Conservation (phyloP, 1,140 invertebrate genomes). For the Anadara kagoshimensis region DNA sequence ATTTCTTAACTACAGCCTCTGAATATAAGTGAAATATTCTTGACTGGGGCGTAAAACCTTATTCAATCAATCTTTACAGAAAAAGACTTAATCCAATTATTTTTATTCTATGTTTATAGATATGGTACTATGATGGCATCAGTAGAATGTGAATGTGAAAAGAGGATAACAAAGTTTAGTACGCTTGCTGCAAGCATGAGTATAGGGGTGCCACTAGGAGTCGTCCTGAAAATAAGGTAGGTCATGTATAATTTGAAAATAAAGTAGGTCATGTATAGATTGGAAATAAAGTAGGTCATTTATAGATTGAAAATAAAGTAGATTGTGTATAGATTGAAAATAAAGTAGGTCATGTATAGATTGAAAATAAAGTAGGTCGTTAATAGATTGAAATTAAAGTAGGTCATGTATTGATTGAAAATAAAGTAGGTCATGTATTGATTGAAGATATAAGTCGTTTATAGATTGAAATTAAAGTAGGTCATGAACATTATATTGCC, state of each 20-base stretch:
- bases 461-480: conserved; percentile 93
- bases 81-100: too few relatives aligned
- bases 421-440: neutral
- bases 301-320: conserved; percentile 94
- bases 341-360: neutral
- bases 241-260: conserved; percentile 42
- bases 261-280: neutral
- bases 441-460: too few relatives aligned
- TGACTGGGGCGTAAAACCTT: too few relatives aligned
- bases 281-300: too few relatives aligned
- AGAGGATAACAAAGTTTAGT: conserved; percentile 92
- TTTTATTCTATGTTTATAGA: neutral
- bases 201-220: conserved; percentile 89
- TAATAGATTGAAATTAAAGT: conserved; percentile 95
- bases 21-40: too few relatives aligned
- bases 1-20: too few relatives aligned
- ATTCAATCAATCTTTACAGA: too few relatives aligned
- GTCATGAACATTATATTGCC: too few relatives aligned
- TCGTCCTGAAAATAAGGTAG: conserved; percentile 91
- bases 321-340: conserved; percentile 58
- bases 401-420: conserved; percentile 64
- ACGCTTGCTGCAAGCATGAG: conserved; percentile 88
- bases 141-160: conserved; percentile 84
- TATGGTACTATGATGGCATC: neutral
- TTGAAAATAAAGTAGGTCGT: too few relatives aligned